Conservation (phyloP, 2,888 invertebrate genomes). For the Theristus sp. region DNA sequence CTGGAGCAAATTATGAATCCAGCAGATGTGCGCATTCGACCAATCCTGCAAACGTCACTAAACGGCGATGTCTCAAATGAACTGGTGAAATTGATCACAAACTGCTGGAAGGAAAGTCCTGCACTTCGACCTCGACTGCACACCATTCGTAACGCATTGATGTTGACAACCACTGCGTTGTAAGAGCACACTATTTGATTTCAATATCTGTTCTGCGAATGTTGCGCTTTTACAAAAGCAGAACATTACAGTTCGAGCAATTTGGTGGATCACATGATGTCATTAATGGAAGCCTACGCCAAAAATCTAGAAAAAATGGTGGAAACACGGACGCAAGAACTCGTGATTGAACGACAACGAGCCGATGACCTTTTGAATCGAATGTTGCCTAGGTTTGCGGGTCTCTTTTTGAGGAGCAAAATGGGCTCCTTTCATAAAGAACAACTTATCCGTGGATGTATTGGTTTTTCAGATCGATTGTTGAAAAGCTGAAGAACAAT, state of each 20-base stretch:
- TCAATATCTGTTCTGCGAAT: too few species aligned
- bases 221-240: too few species aligned
- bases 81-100: neutral
- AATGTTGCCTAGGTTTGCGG: constrained; percentile 4
- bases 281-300: constrained; percentile 5
- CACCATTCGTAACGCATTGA: neutral
- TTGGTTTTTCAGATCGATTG: neutral
- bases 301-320: constrained; percentile 6
- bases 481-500: neutral
- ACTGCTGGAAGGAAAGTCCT: neutral
- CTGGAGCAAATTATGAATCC: neutral
- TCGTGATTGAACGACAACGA: neutral
- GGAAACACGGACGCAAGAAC: constrained; percentile 1
- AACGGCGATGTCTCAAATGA: neutral
- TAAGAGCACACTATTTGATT: too few species aligned
- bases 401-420: neutral
- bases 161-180: neutral
- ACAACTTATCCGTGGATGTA: too few species aligned
- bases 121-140: neutral
- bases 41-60: neutral
- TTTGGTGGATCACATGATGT: constrained; percentile 5
- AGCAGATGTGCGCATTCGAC: neutral
- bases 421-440: too few species aligned
- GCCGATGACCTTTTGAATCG: constrained; percentile 2
- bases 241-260: neutral